A percentile compares a stretch with the other conserved stretches of the same genome.
Conservation (phyloP, 1,140 invertebrate species). For the Dreissena rostriformis region DNA sequence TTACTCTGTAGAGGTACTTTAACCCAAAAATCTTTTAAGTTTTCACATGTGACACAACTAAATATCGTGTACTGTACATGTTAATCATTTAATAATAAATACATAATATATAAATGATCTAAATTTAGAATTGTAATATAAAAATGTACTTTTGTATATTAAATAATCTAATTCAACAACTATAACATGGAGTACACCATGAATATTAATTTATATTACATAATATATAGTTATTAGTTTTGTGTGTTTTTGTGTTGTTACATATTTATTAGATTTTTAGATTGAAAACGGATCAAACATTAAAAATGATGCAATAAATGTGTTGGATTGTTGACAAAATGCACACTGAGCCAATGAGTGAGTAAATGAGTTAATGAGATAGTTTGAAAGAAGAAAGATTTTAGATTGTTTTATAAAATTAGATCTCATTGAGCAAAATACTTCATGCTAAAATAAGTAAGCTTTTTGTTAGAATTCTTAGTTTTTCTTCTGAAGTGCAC, state of each 20-base stretch:
- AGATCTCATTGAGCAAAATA: not conserved
- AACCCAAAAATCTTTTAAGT: no score
- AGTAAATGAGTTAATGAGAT: not conserved
- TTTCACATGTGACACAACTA: no score
- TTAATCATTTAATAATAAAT: no score
- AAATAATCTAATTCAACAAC: no score
- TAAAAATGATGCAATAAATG: slow-evolving; percentile 53
- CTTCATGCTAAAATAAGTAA: not conserved
- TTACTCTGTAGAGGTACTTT: no score
- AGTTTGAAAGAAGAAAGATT: slow-evolving; percentile 3
- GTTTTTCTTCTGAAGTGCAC: no score
- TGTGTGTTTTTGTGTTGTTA: slow-evolving; percentile 59
- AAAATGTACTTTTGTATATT: no score
- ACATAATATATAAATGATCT: no score
- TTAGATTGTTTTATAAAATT: not conserved
- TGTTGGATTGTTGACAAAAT: slow-evolving; percentile 18
- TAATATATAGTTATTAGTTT: slow-evolving; percentile 55
- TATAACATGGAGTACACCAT: not conserved
- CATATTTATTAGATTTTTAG: slow-evolving; percentile 56
- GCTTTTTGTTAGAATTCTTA: no score
- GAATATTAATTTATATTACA: slow-evolving; percentile 5
- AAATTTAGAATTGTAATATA: no score
- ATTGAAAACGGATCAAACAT: slow-evolving; percentile 33
- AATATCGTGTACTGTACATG: no score
- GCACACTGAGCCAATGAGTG: not conserved